Percentiles rank a stretch among this genome's conserved stretches.
These are phyloP conservation scores for Platalea minor DNA, from an alignment of 2,797 vertebrate species.

Conservation along the genomic window DNA sequence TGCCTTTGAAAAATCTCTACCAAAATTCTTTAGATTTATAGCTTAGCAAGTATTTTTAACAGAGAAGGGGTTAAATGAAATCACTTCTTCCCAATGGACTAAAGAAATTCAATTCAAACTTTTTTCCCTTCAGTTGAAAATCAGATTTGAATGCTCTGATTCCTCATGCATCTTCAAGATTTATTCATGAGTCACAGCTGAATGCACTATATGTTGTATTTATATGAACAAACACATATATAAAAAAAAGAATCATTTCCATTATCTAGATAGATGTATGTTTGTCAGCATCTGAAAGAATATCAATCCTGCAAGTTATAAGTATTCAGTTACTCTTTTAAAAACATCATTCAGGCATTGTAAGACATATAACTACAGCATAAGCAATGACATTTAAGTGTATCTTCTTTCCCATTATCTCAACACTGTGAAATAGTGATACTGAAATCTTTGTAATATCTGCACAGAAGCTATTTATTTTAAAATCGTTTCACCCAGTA, in stretches of 20 bases:
- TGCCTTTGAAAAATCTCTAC: neutral
- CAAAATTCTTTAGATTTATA: neutral
- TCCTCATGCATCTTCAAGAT: conserved; percentile 58
- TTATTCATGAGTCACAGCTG: conserved; percentile 71
- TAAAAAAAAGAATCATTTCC: conserved; percentile 9
- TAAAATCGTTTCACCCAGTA: conserved; percentile 59
- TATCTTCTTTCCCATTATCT: conserved; percentile 60
- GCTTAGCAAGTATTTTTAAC: neutral
- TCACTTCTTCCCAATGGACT: neutral
- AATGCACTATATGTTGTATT: conserved; percentile 60
- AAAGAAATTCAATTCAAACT: neutral
- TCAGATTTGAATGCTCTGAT: conserved; percentile 60
- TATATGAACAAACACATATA: conserved; percentile 52
- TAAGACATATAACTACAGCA: conserved; percentile 51
- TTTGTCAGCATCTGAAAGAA: conserved; percentile 59
- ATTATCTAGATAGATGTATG: conserved; percentile 63
- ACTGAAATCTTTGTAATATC: conserved; percentile 60
- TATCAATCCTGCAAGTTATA: conserved; percentile 43
- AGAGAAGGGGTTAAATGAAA: conserved; percentile 36
- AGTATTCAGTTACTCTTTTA: conserved; percentile 53
- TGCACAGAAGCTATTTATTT: conserved; percentile 70
- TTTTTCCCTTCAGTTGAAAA: conserved; percentile 44
- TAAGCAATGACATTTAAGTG: conserved; percentile 71
- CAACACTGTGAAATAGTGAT: conserved; percentile 50
- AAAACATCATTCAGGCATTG: conserved; percentile 61